A percentile compares a stretch with the other conserved stretches of the same genome.
Evolutionary conservation across 2,888 invertebrate species (phyloP).

Genomic region (Marronus borbonicus): DNA sequence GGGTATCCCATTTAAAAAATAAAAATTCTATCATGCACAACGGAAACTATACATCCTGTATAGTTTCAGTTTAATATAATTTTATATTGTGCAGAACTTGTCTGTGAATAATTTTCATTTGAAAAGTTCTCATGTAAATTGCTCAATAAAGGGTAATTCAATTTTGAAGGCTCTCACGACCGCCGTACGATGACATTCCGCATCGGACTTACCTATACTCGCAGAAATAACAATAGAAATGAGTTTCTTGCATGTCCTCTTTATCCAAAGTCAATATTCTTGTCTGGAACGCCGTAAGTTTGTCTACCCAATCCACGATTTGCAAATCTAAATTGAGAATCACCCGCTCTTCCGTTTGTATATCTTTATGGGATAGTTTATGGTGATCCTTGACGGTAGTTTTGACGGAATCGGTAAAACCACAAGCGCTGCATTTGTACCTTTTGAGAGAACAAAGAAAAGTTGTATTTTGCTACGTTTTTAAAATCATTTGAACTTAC

Average conservation of each 20-base stretch:
- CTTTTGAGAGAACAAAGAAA: slow-evolving; percentile 63
- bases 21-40: too few species aligned
- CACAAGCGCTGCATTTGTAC: slow-evolving; percentile 76
- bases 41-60: too few species aligned
- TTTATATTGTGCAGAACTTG: too few species aligned
- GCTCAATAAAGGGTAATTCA: not conserved
- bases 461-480: too few species aligned
- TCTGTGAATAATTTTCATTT: too few species aligned
- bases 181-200: too few species aligned
- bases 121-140: not conserved
- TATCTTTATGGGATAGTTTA: slow-evolving; percentile 70
- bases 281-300: slow-evolving; percentile 60
- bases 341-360: slow-evolving; percentile 7
- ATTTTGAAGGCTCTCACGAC: not conserved
- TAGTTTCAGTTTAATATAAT: too few species aligned
- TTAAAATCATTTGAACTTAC: slow-evolving; percentile 65
- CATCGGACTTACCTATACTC: slow-evolving; percentile 42
- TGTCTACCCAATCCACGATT: slow-evolving; percentile 62
- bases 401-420: slow-evolving; percentile 74
- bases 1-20: too few species aligned
- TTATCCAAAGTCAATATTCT: slow-evolving; percentile 50
- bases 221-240: slow-evolving; percentile 37
- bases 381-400: slow-evolving; percentile 73
- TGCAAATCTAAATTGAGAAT: slow-evolving; percentile 62
- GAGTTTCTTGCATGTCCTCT: slow-evolving; percentile 28